Conservation (phyloP, 2,888 invertebrate species). For the Drosophila kanekoi region DNA sequence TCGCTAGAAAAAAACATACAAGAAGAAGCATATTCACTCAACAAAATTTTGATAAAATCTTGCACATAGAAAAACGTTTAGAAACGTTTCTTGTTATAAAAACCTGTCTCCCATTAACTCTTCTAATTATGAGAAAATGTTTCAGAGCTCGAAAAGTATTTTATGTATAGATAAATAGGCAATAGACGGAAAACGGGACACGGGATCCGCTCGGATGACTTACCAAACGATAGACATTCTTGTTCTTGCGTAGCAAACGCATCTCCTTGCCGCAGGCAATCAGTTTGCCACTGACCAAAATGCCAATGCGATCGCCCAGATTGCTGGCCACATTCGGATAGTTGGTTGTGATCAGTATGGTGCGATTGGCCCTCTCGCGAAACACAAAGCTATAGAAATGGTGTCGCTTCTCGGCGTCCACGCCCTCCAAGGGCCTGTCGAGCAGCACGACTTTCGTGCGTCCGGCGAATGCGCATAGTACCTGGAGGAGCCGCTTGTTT, state of each 20-base stretch:
- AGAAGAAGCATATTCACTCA: too few relatives aligned
- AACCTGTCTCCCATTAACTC: too few relatives aligned
- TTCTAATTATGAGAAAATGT: too few relatives aligned
- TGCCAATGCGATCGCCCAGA: slow-evolving; percentile 93
- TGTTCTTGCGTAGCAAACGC: slow-evolving; percentile 91
- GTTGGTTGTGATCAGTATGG: slow-evolving; percentile 92
- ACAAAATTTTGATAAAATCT: too few relatives aligned
- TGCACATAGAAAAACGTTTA: too few relatives aligned
- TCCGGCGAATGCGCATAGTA: slow-evolving; percentile 61
- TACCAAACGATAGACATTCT: slow-evolving; percentile 91
- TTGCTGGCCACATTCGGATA: slow-evolving; percentile 95
- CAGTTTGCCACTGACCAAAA: slow-evolving; percentile 91
- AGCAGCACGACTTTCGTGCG: slow-evolving; percentile 47
- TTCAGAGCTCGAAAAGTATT: too few relatives aligned
- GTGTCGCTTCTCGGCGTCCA: slow-evolving; percentile 79
- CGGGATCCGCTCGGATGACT: not conserved
- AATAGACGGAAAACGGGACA: too few relatives aligned
- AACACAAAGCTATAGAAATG: slow-evolving; percentile 92
- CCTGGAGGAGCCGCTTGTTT: slow-evolving; percentile 41
- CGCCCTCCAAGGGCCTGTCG: slow-evolving; percentile 53
- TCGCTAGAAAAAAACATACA: too few relatives aligned
- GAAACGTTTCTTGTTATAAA: too few relatives aligned
- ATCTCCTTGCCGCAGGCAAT: slow-evolving; percentile 91
- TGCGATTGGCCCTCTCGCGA: slow-evolving; percentile 88
- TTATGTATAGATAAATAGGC: too few relatives aligned